These are phyloP conservation scores for Ganaspis sp. DNA, from an alignment of 1,140 invertebrate genomes.

Conservation along the genomic window DNA sequence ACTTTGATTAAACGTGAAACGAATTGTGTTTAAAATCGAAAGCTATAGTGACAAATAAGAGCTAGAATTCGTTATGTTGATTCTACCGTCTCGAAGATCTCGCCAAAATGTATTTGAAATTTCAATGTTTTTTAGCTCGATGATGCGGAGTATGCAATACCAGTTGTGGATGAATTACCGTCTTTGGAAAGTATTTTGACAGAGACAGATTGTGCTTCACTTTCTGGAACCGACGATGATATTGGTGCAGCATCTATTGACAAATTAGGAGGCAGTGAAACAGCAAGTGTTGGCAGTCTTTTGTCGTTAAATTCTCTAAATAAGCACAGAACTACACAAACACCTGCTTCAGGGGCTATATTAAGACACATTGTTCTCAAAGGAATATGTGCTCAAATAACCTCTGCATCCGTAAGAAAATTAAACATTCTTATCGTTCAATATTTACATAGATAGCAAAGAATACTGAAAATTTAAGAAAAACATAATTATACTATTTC, in stretches of 20 bases:
- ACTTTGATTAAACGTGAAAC: not conserved
- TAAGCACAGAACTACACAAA: conserved; percentile 70
- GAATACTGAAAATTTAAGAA: too few relatives aligned
- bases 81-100: too few relatives aligned
- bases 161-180: conserved; percentile 85
- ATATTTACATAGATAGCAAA: too few relatives aligned
- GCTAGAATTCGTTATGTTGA: too few relatives aligned
- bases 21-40: too few relatives aligned
- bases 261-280: conserved; percentile 69
- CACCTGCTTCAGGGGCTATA: conserved; percentile 82
- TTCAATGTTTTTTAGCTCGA: conserved; percentile 78
- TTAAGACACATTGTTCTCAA: conserved; percentile 88
- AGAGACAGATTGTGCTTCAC: conserved; percentile 82
- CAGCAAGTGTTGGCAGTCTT: conserved; percentile 71
- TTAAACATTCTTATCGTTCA: too few relatives aligned
- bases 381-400: conserved; percentile 90
- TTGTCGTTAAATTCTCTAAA: conserved; percentile 71
- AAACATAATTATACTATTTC: too few relatives aligned
- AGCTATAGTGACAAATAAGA: too few relatives aligned
- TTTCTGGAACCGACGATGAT: conserved; percentile 79
- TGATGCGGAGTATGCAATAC: conserved; percentile 90
- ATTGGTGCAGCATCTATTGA: conserved; percentile 61
- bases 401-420: conserved; percentile 83
- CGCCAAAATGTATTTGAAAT: too few relatives aligned
- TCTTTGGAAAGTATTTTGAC: conserved; percentile 91